These are phyloP conservation scores for Dolichoris vasculosae DNA, from an alignment of 1,140 invertebrate genomes.

Conservation along the genomic window DNA sequence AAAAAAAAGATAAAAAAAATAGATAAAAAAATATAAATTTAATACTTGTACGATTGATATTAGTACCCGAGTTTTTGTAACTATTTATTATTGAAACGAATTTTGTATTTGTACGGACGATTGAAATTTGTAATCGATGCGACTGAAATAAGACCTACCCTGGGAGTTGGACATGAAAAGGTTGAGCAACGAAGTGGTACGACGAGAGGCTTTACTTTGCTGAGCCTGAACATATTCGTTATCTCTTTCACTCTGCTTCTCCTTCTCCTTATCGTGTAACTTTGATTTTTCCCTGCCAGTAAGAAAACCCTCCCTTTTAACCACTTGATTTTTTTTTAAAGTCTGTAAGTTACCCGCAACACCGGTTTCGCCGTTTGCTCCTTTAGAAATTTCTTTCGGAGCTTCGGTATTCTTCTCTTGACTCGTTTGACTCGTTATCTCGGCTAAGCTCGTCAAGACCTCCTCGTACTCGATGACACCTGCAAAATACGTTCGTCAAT, in stretches of 20 bases:
- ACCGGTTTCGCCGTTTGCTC: slow-evolving; percentile 72
- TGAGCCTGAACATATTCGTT: slow-evolving; percentile 68
- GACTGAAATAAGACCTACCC: slow-evolving; percentile 77
- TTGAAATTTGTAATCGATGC: slow-evolving; percentile 35
- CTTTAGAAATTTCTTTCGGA: slow-evolving; percentile 68
- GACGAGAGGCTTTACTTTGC: slow-evolving; percentile 86
- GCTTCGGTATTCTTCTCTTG: slow-evolving; percentile 61
- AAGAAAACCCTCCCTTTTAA: slow-evolving; percentile 68
- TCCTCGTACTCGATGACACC: slow-evolving; percentile 75
- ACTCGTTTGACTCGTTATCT: slow-evolving; percentile 65
- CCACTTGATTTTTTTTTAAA: slow-evolving; percentile 69
- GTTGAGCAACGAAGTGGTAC: slow-evolving; percentile 94
- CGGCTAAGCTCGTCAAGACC: slow-evolving; percentile 74
- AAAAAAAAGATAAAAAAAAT: slow-evolving; percentile 3
- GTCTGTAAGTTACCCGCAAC: slow-evolving; percentile 73
- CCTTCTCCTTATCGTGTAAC: slow-evolving; percentile 73
- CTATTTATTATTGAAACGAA: slow-evolving; percentile 14
- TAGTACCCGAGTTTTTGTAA: neutral
- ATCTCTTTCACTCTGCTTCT: slow-evolving; percentile 57
- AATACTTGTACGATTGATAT: neutral
- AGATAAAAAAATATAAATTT: slow-evolving; percentile 17
- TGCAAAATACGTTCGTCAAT: slow-evolving; percentile 50
- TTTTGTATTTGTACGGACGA: slow-evolving; percentile 1
- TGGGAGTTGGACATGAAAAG: slow-evolving; percentile 95
- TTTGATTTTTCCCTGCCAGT: slow-evolving; percentile 63